Evolutionary conservation across 2,888 invertebrate species (phyloP), one percentile per base, ranked within the genome.

Genomic region (Thelaira solivaga): DNA sequence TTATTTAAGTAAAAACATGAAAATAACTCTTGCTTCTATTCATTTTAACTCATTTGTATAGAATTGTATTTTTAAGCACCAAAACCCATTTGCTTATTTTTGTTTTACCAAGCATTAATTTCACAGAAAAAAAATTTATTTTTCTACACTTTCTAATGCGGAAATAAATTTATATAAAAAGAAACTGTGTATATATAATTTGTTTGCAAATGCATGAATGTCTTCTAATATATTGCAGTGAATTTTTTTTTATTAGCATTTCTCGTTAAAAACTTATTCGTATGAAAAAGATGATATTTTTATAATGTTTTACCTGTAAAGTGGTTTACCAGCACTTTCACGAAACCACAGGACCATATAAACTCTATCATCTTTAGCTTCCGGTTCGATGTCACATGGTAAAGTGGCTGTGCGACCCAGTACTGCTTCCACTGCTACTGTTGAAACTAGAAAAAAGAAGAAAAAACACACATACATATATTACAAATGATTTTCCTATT

Each of bases 301-400:
- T 43, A 26, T 45, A 43, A 79, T 61, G 61, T 29, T 90, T 91
- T 90, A 96, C 96, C 96, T 96, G 91, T 96, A 97, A 85, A 97
- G 93, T 82, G 97, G 96, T 89, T 95, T 96, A 81, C 94, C 94
- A 64, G 93, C 94, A 83, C 93, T 94, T 87, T 96, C 96, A 81
- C 95, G 91, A 89, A 96, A 97, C 96, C 96, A 97, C 64, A 97
- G 92, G 83, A 97, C 96, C 95, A 96, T 96, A 90, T 96, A 96
- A 77, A 96, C 95, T 80, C 95, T 92, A 89, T 96, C 96, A 84
- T 95, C 95, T 84, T 93, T 92, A 69, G 93, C 92, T 87, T 93
- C 92, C 67, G 96, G 95, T 84, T 94, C 94, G 88, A 96, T 95
- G 91, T 96, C 95, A 91, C 96, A 97, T 36, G 96, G 96, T 84